Conservation (phyloP, 2,888 invertebrate genomes). For the Anaspis maculata region DNA sequence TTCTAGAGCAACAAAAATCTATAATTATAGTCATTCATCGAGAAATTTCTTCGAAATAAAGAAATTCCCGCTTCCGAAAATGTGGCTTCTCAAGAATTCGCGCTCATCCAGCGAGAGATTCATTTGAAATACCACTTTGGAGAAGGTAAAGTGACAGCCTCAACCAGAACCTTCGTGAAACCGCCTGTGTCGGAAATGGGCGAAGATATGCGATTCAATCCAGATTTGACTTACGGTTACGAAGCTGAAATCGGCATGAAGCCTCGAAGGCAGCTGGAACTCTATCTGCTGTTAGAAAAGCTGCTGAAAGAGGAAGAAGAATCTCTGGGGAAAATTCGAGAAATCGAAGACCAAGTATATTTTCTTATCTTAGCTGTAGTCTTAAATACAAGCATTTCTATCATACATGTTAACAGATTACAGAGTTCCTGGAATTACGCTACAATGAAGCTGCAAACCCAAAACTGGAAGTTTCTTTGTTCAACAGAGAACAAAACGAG, state of each 20-base stretch:
- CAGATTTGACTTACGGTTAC: constrained; percentile 57
- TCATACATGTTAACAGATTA: constrained; percentile 28
- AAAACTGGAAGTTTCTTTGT: constrained; percentile 46
- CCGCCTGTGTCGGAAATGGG: constrained; percentile 65
- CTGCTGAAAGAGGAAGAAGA: constrained; percentile 56
- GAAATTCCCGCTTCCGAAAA: constrained; percentile 51
- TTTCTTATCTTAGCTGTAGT: no score
- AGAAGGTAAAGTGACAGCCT: constrained; percentile 51
- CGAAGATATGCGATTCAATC: constrained; percentile 55
- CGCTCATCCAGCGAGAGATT: constrained; percentile 52
- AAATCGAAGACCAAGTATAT: constrained; percentile 40
- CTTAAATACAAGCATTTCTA: constrained; percentile 2
- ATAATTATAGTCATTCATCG: constrained; percentile 21
- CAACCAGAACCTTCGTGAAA: constrained; percentile 57
- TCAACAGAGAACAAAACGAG: constrained; percentile 49
- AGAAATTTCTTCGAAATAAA: constrained; percentile 51
- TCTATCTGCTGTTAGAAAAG: constrained; percentile 55
- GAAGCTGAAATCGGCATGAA: constrained; percentile 56
- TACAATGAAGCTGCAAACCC: constrained; percentile 44
- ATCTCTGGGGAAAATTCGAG: constrained; percentile 48
- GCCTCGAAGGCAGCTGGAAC: constrained; percentile 52
- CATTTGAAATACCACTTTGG: constrained; percentile 57
- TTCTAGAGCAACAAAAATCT: no score
- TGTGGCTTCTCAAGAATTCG: constrained; percentile 57
- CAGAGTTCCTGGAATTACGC: constrained; percentile 42